Base-by-base conservation (phyloP, 2,888 invertebrate species). In the Entomobrya multifasciata region DNA sequence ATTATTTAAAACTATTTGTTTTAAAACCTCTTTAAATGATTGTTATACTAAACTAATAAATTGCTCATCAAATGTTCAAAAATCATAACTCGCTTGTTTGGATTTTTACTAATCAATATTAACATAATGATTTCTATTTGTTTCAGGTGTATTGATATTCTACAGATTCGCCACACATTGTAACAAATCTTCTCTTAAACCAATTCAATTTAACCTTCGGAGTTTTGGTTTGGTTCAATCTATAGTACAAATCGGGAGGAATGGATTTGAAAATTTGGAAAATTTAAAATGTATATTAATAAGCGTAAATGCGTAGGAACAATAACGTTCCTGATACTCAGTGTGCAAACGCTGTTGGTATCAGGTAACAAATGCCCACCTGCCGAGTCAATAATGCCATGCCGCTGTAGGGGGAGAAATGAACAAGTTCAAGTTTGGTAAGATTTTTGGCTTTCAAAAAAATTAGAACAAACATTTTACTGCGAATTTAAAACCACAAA, bases 351-450 rank as follows among this genome's bases (percentile, higher is more conserved):
- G 78, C 52, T 70, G 49, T 17, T 81, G 25, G 85, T 62, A 77
- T 52, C 72, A 80, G 90, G 83, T 44, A 88, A 90, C 83, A 91
- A 90, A 88, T 97, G 97, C 92, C 97, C 97, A 30, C 93, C 95
- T 30, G 95, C 96, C 87, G 96, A 96, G 91, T 94, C 94, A 67
- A 96, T 97, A 91, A 93, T 96, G 84, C 97, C 97, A 27, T 97
- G 97, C 92, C 94, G 96, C 91, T 97, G 97, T 92, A 95, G 96
- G 36, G 94, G 95, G 89, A 94, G 96, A 67, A 95, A 95, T 91
- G 95, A 95, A 92, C 96, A 97, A 92, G 94, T 96, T 91, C 97
- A 97, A 94, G 96, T 97, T 93, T 97, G 97, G 97, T 96, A 93
- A 88, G 88, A 36, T 1, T 3, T 25, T 30, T 8, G 25, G 27